Evolutionary conservation across 2,113 vertebrate genomes (phyloP), one percentile per base, ranked within the genome.

Genomic region (Dinomys branickii): DNA sequence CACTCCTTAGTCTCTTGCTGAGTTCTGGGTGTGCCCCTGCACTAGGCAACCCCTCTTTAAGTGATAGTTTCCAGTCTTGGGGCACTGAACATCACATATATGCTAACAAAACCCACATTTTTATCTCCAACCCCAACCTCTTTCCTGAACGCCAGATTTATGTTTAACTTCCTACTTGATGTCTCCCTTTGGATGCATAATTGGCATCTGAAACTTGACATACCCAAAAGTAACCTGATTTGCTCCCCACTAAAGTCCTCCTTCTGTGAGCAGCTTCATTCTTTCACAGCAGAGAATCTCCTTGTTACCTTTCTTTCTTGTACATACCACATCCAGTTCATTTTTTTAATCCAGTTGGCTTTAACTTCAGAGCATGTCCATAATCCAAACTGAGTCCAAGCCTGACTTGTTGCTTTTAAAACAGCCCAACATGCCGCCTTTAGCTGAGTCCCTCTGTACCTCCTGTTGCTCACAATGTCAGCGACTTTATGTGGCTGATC

Each of bases 381-480:
- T 50, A 80, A 7, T n/a, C n/a, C n/a, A n/a, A n/a, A n/a, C n/a
- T n/a, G n/a, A n/a, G n/a, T 78, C 33, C 54, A 59, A 50, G 56
- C 30, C 77, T 93, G 35, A 38, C n/a, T 67, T 85, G 47, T 65
- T 88, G 38, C 10, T 93, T 94, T 88, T 67, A 41, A 89, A 89
- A 80, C 47, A 75, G 5, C 50, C 22, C 41, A 82, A 41, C 5
- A 30, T 50, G 17, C 2, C 7, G 67, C 30, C 85, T 81, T 93
- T 47, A 71, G 30, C 63, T 88, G 33, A 28, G 65, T 38, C 24
- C 38, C 12, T 59, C 65, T n/a, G 0, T 47, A 20, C 35, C 47
- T 75, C 44, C 47, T 59, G n/a, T 88, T 19, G 16, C 12, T 47
- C 28, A 75, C 2, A 85, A 65, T 28, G 0, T 71, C 50, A 58